Conservation (phyloP, 1,140 invertebrate species). For the Monochamus saltuarius region DNA sequence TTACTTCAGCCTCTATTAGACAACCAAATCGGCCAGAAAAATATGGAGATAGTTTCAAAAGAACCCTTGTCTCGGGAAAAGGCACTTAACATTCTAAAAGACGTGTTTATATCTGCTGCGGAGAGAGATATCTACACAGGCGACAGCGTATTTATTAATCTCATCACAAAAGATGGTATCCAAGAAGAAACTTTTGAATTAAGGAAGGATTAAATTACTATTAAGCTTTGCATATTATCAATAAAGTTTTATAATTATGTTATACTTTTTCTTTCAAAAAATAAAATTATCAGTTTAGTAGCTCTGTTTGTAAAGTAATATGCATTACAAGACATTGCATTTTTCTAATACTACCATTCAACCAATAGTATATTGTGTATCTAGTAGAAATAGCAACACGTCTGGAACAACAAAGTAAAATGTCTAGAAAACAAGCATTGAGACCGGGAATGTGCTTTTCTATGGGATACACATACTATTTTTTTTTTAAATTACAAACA, state of each 20-base stretch:
- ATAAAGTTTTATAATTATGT: conserved; percentile 5
- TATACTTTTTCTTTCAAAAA: neutral
- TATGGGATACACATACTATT: too few species aligned
- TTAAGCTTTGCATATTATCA: neutral
- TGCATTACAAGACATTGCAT: too few species aligned
- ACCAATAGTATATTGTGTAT: too few species aligned
- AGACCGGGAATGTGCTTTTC: too few species aligned
- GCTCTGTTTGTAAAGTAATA: neutral
- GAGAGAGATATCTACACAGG: conserved; percentile 98
- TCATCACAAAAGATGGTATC: conserved; percentile 89
- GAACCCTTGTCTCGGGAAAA: conserved; percentile 72
- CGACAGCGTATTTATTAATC: conserved; percentile 84
- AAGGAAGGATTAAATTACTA: conserved; percentile 72
- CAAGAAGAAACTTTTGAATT: conserved; percentile 68
- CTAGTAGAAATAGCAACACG: too few species aligned
- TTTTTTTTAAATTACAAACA: too few species aligned
- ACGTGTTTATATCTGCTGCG: conserved; percentile 94
- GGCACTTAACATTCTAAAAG: conserved; percentile 84
- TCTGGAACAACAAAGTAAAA: too few species aligned
- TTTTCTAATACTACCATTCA: too few species aligned
- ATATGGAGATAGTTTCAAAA: conserved; percentile 71
- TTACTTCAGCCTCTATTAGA: conserved; percentile 83
- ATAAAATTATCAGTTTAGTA: neutral
- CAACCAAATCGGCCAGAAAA: conserved; percentile 86
- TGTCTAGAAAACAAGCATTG: too few species aligned